These are phyloP conservation scores for Nyctibius grandis DNA, from an alignment of 2,797 vertebrate species.

Conservation along the genomic window DNA sequence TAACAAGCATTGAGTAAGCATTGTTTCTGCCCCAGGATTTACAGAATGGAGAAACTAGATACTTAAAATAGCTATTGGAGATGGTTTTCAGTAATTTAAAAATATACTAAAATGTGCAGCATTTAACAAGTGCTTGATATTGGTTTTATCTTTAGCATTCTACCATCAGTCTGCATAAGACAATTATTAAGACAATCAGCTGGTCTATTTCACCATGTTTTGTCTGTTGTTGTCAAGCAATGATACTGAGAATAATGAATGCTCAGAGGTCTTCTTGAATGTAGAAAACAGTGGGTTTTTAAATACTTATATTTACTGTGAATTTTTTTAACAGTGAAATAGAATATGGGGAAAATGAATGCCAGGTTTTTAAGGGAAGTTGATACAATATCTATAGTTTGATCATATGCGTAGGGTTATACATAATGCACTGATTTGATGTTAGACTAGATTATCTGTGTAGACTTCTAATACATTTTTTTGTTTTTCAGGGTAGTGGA, in stretches of 20 bases:
- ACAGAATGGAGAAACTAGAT: neutral
- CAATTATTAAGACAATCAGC: neutral
- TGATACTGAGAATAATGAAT: neutral
- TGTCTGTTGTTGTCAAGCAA: neutral
- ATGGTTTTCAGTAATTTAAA: neutral
- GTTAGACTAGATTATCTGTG: neutral
- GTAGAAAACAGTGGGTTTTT: neutral
- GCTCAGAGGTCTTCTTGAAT: neutral
- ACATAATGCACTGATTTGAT: neutral
- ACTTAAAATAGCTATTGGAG: neutral
- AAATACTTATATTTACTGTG: neutral
- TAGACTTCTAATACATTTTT: neutral
- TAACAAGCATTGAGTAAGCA: neutral
- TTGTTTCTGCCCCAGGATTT: neutral
- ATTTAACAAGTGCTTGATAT: neutral
- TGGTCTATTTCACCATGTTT: neutral
- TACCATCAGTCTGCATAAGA: neutral
- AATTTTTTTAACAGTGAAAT: neutral
- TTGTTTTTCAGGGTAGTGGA: conserved; percentile 56
- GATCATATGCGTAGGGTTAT: neutral
- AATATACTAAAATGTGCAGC: neutral
- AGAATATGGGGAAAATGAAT: neutral
- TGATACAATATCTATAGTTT: neutral
- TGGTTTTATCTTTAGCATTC: neutral
- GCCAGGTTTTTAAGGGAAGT: neutral